A percentile compares a stretch with the other conserved stretches of the same genome.
Evolutionary conservation across 2,888 invertebrate species (phyloP).

Genomic region (Calameuta idolon): DNA sequence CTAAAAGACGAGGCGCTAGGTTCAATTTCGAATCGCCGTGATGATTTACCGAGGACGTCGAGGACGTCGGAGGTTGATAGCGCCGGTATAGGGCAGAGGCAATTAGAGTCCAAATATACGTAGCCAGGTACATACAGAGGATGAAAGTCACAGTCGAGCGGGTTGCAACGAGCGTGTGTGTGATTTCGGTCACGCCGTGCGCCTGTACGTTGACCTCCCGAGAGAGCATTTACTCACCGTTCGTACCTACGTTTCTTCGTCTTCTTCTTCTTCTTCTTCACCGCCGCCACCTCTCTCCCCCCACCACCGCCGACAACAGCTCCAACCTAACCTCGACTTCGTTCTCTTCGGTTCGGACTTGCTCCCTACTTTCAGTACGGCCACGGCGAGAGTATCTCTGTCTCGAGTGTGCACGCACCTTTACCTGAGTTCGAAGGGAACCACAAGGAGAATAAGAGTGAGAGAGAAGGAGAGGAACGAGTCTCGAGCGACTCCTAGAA

Average conservation of each 20-base stretch:
- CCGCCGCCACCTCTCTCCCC: no score
- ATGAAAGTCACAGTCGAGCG: conserved; percentile 62
- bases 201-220: conserved; percentile 65
- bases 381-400: conserved; percentile 1
- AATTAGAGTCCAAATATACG: conserved; percentile 58
- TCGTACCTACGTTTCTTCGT: conserved; percentile 13
- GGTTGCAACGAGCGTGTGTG: conserved; percentile 61
- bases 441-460: conserved; percentile 11
- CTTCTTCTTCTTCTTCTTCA: conserved; percentile 11
- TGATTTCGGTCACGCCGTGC: conserved; percentile 66
- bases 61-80: conserved; percentile 21
- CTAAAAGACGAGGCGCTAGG: background rate
- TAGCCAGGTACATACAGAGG: conserved; percentile 31
- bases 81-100: conserved; percentile 39
- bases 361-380: conserved; percentile 25
- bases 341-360: conserved; percentile 41
- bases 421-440: background rate
- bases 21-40: background rate
- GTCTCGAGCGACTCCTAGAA: background rate
- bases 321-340: conserved; percentile 35
- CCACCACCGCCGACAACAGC: background rate
- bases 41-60: background rate
- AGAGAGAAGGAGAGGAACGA: conserved; percentile 6
- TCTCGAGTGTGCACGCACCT: background rate
- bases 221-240: conserved; percentile 45